These are phyloP conservation scores for Melieria omissa DNA, from an alignment of 2,888 invertebrate genomes.

Conservation along the genomic window DNA sequence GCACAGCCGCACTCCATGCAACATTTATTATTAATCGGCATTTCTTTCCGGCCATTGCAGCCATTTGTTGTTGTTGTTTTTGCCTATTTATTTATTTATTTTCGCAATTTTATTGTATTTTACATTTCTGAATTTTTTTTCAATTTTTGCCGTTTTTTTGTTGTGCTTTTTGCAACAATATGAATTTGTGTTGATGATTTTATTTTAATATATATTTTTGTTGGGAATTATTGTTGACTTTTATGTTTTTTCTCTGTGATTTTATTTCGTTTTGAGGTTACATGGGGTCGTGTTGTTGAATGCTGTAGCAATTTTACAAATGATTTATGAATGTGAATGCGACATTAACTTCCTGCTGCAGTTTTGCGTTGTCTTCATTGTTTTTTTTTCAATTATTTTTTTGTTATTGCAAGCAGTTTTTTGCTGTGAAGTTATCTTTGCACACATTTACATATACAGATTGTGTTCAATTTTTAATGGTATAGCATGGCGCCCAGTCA, in stretches of 20 bases:
- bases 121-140: neutral
- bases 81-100: neutral
- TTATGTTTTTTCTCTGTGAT: neutral
- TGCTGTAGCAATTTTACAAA: slow-evolving; percentile 55
- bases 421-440: no score
- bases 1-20: slow-evolving; percentile 39
- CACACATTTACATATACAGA: no score
- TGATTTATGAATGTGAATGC: slow-evolving; percentile 64
- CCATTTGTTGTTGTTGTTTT: no score
- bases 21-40: slow-evolving; percentile 60
- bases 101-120: neutral
- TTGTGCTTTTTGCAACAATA: neutral
- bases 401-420: neutral
- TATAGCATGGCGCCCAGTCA: no score
- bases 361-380: slow-evolving; percentile 32
- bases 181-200: slow-evolving; percentile 5
- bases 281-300: slow-evolving; percentile 24
- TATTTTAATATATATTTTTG: neutral
- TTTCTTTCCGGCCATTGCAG: slow-evolving; percentile 54
- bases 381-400: slow-evolving; percentile 3
- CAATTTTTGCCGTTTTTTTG: neutral
- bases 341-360: slow-evolving; percentile 62
- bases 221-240: neutral
- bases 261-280: neutral
- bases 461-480: no score